Evolutionary conservation across 2,888 invertebrate genomes (phyloP).

Genomic region (Spilosoma lubricipeda): DNA sequence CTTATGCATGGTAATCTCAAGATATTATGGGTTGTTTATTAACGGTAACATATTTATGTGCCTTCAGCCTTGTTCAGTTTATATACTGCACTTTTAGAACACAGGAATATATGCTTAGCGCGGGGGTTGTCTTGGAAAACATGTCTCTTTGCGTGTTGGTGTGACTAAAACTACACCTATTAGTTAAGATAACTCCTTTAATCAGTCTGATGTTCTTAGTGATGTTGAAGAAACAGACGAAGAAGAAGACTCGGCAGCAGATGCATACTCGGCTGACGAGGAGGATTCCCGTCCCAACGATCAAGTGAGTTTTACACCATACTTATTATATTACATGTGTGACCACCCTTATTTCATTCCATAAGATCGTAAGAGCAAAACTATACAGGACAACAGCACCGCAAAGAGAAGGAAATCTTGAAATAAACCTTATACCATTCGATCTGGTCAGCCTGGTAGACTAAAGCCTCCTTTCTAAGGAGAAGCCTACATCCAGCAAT

Average conservation of each 20-base stretch:
- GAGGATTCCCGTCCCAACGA: conserved; percentile 51
- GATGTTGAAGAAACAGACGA: conserved; percentile 65
- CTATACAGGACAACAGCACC: no score
- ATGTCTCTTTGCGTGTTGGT: neutral
- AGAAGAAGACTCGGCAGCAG: conserved; percentile 54
- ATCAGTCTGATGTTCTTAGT: conserved; percentile 39
- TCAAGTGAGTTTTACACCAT: conserved; percentile 42
- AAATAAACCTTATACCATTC: no score
- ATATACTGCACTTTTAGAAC: neutral
- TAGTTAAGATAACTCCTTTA: neutral
- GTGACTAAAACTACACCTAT: neutral
- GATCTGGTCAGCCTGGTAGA: no score
- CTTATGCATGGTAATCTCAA: neutral
- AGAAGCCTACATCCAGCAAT: no score
- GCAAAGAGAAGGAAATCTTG: no score
- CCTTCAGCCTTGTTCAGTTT: neutral
- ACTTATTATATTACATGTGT: neutral
- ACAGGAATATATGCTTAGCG: no score
- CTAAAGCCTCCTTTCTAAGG: no score
- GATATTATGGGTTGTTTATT: neutral
- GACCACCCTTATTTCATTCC: no score
- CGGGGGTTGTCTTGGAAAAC: no score
- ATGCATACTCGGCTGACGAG: conserved; percentile 50
- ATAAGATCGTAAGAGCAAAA: no score
- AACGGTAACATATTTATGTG: neutral